Evolutionary conservation across 2,113 vertebrate genomes (phyloP), one percentile per base, ranked within the genome.

Genomic region (Thamnaconus septentrionalis): DNA sequence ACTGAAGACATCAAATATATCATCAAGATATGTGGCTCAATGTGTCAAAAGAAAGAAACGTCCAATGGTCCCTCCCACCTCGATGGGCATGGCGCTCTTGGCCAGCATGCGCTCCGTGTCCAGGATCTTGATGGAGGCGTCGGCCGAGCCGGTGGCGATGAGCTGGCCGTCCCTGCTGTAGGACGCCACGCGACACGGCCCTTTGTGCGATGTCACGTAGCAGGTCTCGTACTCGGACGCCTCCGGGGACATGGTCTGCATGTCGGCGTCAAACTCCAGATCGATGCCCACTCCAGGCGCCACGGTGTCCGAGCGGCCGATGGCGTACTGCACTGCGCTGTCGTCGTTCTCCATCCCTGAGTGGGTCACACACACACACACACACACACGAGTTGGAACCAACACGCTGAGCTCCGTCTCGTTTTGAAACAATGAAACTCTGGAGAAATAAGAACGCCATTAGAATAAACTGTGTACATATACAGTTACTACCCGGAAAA

Each of bases 61-160:
- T 31, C 18, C 18, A 31, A 48, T 9, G 11, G 8, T 40, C 40
- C 1, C 40, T 5, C 67, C 91, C 79, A 97, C 96, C 94, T 98
- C 97, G 0, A 99, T 96, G 0, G 97, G 97, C 97, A 98, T 99
- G 51, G 96, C 97, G 0, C 96, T 99, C 73, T 99, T 99, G 58
- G 97, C 97, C 85, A 99, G 73, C 97, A 99, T 99, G 73, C 97
- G 93, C 61, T 99, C 97, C 0, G 97, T 99, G 75, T 99, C 97
- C 63, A 99, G 91, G 74, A 99, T 98, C 89, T 99, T 99, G 82
- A 99, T 98, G 55, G 97, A 99, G 3, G 97, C 96, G 0, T 98
- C 97, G 0, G 97, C 97, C 0, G 97, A 99, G 39, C 97, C 97
- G 0, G 97, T 99, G 41, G 97, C 97, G 7, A 99, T 98, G 5